These are phyloP conservation scores for Acanthornis magna DNA, from an alignment of 2,797 vertebrate genomes.

Conservation along the genomic window DNA sequence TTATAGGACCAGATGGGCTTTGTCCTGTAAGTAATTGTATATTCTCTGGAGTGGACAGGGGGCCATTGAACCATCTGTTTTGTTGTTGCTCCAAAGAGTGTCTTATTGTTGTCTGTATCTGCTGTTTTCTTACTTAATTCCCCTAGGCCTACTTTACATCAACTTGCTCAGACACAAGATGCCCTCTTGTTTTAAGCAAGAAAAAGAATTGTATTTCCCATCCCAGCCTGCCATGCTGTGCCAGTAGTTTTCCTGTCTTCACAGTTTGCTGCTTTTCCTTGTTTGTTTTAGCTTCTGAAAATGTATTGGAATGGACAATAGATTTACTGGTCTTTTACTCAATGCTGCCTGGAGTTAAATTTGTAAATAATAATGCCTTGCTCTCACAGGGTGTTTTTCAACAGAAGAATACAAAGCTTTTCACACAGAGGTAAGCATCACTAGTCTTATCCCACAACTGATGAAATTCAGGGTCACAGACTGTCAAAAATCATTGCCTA, in stretches of 20 bases:
- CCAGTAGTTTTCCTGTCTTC: not conserved
- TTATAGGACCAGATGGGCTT: conserved; percentile 58
- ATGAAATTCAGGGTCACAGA: not conserved
- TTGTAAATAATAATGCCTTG: not conserved
- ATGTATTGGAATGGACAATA: not conserved
- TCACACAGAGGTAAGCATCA: not conserved
- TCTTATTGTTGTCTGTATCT: not conserved
- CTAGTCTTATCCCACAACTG: not conserved
- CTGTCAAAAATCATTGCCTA: not conserved
- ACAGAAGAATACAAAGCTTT: not conserved
- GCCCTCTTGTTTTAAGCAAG: not conserved
- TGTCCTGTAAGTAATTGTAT: conserved; percentile 48
- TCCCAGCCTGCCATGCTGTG: not conserved
- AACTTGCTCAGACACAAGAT: not conserved
- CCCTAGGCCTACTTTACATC: not conserved
- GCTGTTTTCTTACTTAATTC: not conserved
- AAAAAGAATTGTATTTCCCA: not conserved
- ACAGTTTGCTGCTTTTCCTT: not conserved
- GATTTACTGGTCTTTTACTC: not conserved
- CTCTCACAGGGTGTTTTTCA: not conserved
- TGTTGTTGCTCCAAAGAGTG: conserved; percentile 20
- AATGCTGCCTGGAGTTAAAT: not conserved
- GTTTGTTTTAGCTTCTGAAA: not conserved
- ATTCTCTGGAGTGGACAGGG: conserved; percentile 35
- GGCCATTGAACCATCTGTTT: conserved; percentile 46